Percentiles rank a stretch among this genome's conserved stretches.
Conservation (phyloP, 2,888 invertebrate genomes). For the Idaea aversata region DNA sequence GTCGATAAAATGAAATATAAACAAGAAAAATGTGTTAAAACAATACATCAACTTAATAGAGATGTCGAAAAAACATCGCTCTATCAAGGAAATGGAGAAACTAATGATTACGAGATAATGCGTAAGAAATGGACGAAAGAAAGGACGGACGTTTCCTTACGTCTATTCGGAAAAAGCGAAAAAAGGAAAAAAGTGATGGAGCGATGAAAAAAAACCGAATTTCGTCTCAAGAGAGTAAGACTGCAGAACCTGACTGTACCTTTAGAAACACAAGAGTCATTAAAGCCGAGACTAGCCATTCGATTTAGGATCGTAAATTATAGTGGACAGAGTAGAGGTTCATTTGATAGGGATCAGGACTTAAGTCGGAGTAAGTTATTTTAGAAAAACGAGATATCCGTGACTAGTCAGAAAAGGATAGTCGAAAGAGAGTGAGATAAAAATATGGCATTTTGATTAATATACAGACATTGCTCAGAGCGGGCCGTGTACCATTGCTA, state of each 20-base stretch:
- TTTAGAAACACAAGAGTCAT: conserved; percentile 40
- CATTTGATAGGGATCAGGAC: conserved; percentile 18
- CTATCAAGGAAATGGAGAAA: conserved; percentile 65
- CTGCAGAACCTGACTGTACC: conserved; percentile 68
- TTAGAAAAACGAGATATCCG: conserved; percentile 48
- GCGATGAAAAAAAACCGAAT: conserved; percentile 76
- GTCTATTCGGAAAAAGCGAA: conserved; percentile 72
- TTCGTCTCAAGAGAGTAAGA: conserved; percentile 78
- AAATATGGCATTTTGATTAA: conserved; percentile 80
- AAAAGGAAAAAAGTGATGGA: conserved; percentile 76
- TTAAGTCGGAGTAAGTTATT: neutral
- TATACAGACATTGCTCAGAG: conserved; percentile 78
- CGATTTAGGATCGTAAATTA: conserved; percentile 26
- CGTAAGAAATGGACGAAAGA: conserved; percentile 70
- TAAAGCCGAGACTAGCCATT: conserved; percentile 7
- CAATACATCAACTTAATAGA: conserved; percentile 56
- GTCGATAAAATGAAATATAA: conserved; percentile 7
- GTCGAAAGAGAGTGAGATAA: conserved; percentile 65
- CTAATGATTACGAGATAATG: conserved; percentile 77
- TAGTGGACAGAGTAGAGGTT: conserved; percentile 35
- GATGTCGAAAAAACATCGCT: conserved; percentile 61
- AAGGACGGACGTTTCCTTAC: conserved; percentile 66
- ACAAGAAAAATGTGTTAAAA: conserved; percentile 37
- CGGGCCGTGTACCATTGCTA: conserved; percentile 79
- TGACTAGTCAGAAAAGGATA: conserved; percentile 67